phyloP scores from a whole-genome alignment of 1,140 invertebrate genomes.

The Trinorchestia longiramus region DNA sequence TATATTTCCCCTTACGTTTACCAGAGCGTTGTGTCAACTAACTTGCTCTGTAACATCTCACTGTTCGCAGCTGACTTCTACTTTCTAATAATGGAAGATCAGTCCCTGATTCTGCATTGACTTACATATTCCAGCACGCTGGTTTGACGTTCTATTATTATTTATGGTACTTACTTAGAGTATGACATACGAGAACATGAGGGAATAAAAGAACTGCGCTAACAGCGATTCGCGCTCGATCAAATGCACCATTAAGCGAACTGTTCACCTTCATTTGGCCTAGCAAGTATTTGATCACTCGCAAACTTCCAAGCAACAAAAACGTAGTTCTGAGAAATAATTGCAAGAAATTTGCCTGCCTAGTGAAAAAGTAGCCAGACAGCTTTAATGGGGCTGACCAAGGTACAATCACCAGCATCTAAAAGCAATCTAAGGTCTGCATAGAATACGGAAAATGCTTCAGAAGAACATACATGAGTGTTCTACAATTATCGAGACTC shows the following conservation, averaged over 20 bases:
- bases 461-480: neutral
- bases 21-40: neutral
- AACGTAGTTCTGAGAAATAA: conserved; percentile 15
- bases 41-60: neutral
- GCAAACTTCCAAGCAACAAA: neutral
- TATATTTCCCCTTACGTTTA: neutral
- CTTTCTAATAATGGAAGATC: neutral
- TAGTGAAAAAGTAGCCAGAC: neutral
- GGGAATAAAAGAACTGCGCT: neutral
- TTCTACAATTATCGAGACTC: neutral
- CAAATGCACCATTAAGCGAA: neutral
- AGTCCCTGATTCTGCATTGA: too few species aligned
- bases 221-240: neutral
- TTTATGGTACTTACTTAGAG: neutral
- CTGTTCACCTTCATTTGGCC: conserved; percentile 6
- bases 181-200: neutral
- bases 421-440: neutral
- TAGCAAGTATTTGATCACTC: neutral
- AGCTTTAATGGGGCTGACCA: neutral
- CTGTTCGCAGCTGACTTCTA: neutral
- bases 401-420: neutral
- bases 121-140: too few species aligned
- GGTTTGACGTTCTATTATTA: neutral
- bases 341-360: conserved; percentile 11
- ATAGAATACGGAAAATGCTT: neutral